Conservation (phyloP, 2,888 invertebrate species). For the Anoplius nigerrimus region DNA sequence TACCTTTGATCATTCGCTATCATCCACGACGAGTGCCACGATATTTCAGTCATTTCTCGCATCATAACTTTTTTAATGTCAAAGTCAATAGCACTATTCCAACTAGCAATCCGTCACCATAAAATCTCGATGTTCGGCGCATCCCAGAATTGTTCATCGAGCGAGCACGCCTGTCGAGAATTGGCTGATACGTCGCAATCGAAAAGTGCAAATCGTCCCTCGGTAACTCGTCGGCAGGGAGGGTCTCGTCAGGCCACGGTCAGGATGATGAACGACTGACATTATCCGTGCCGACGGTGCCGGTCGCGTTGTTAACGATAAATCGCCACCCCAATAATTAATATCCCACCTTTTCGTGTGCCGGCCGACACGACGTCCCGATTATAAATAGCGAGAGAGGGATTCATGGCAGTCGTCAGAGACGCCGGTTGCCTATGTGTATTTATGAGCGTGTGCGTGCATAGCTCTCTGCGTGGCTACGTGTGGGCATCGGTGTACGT, state of each 20-base stretch:
- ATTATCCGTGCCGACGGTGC: constrained; percentile 25
- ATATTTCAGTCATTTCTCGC: too few relatives aligned
- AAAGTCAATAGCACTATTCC: too few relatives aligned
- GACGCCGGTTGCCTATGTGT: constrained; percentile 11
- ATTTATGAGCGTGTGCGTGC: too few relatives aligned
- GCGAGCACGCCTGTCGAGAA: too few relatives aligned
- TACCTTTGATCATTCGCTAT: too few relatives aligned
- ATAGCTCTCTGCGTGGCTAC: too few relatives aligned
- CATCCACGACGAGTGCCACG: too few relatives aligned
- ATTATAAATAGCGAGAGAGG: constrained; percentile 35
- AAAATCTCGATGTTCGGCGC: too few relatives aligned
- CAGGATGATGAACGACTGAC: constrained; percentile 31
- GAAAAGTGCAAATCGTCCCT: constrained; percentile 18
- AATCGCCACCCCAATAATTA: constrained; percentile 43
- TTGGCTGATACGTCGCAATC: neutral
- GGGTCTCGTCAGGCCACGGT: constrained; percentile 6
- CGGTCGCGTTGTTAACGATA: constrained; percentile 30
- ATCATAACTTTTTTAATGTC: too few relatives aligned
- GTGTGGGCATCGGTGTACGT: neutral
- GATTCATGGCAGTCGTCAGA: constrained; percentile 2
- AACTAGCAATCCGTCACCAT: too few relatives aligned
- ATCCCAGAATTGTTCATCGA: too few relatives aligned
- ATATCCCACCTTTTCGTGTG: constrained; percentile 32
- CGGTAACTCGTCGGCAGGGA: constrained; percentile 9
- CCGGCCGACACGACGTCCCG: neutral